These are phyloP conservation scores for Aphyosemion australe DNA, from an alignment of 2,113 vertebrate species.

Conservation along the genomic window DNA sequence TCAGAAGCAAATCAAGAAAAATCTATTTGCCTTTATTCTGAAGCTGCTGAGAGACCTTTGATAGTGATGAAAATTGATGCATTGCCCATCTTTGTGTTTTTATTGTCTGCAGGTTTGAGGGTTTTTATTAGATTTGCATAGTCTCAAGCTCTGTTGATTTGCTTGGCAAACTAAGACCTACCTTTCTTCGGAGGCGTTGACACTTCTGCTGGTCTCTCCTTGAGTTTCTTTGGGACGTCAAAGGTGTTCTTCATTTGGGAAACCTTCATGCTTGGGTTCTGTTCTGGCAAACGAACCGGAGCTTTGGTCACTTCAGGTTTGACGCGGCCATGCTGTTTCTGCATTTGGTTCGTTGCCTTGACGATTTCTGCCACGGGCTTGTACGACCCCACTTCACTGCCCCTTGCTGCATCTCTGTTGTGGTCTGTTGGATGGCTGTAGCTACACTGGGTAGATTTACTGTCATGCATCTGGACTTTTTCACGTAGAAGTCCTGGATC, in stretches of 20 bases:
- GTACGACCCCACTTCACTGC: slow-evolving; percentile 49
- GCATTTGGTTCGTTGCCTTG: slow-evolving; percentile 69
- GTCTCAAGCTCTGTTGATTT: too few relatives aligned
- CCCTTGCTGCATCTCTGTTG: slow-evolving; percentile 5
- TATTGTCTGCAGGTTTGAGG: too few relatives aligned
- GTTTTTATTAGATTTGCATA: too few relatives aligned
- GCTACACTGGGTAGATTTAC: not conserved
- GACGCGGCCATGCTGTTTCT: slow-evolving; percentile 41
- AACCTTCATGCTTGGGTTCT: slow-evolving; percentile 66
- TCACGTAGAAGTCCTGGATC: slow-evolving; percentile 17
- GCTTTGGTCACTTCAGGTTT: slow-evolving; percentile 49
- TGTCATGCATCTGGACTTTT: slow-evolving; percentile 4
- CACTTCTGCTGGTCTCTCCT: slow-evolving; percentile 60
- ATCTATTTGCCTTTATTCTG: too few relatives aligned
- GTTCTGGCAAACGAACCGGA: slow-evolving; percentile 41
- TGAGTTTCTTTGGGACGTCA: slow-evolving; percentile 71
- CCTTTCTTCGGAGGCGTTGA: slow-evolving; percentile 75
- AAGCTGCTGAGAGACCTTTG: too few relatives aligned
- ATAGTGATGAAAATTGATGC: too few relatives aligned
- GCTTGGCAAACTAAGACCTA: slow-evolving; percentile 20
- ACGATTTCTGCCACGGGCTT: slow-evolving; percentile 73
- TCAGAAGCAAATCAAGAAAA: too few relatives aligned
- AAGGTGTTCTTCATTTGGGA: slow-evolving; percentile 76
- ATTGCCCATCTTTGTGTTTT: too few relatives aligned
- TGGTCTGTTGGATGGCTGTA: not conserved